Base-by-base conservation (phyloP, 2,113 vertebrate species). In the Pseudopipra pipra region DNA sequence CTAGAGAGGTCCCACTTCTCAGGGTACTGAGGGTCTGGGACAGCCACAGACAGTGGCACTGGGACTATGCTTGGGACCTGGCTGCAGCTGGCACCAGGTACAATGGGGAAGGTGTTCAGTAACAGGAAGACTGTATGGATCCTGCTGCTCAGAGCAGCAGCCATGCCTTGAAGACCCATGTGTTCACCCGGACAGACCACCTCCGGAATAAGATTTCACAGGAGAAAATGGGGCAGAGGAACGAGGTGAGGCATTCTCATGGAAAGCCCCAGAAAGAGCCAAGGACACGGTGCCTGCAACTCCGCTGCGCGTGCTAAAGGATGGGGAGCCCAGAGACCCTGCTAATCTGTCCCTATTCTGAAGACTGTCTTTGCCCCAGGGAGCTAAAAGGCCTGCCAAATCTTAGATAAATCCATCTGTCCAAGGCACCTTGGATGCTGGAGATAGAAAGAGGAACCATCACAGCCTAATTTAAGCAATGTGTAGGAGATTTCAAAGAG, bases 371-470 rank as follows among this genome's bases (percentile, higher is more conserved):
- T 74, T 90, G 79, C 90, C 72, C 52, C n/a, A 68, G 61, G 95
- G 82, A 84, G 31, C 61, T 75, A 86, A 89, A 92, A 87, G 49
- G 11, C 65, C 71, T 93, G 95, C 93, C 92, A 96, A 93, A 88
- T 44, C 73, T 74, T 31, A 55, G 54, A 82, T 71, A 79, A 87
- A 95, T 81, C 87, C 93, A 92, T 94, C 95, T 93, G 96, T 90
- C 92, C 88, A 72, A 81, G 37, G 41, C 76, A 92, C 73, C 79
- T 89, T 68, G 66, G 81, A 89, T 41, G 70, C 68, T 88, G 54
- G 59, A 55, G 63, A 65, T 18, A 76, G 70, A 87, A 89, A 70
- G 37, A 89, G 1, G 5, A 93, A 61, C 70, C 85, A 85, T 20
- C 5, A 8, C 18, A 80, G 79, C 68, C 93, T 86, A 84, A 97